Conservation (phyloP, 1,140 invertebrate species). For the Lordiphosa mommai region DNA sequence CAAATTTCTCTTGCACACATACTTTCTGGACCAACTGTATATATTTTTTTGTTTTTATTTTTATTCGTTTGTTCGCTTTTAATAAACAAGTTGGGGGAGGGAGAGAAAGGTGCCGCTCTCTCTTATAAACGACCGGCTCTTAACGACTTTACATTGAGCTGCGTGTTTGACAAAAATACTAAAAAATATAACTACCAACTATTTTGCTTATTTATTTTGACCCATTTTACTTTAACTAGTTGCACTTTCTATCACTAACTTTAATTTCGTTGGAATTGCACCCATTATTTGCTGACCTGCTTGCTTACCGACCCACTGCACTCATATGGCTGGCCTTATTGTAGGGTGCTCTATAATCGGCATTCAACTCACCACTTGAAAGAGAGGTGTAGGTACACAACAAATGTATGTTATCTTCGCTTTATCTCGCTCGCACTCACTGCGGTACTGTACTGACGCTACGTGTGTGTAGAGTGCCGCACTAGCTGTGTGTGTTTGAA, state of each 20-base stretch:
- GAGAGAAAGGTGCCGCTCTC: too few relatives aligned
- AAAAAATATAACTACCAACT: neutral
- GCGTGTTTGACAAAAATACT: neutral
- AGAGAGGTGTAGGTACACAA: constrained; percentile 71
- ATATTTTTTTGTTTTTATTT: constrained; percentile 76
- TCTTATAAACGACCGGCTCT: constrained; percentile 6
- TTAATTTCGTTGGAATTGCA: neutral
- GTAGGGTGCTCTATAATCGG: constrained; percentile 67
- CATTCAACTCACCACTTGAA: constrained; percentile 72
- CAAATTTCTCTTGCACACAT: neutral
- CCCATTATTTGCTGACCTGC: neutral
- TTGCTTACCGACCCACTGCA: neutral
- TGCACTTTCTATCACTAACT: neutral
- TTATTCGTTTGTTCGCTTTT: constrained; percentile 73
- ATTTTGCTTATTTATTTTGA: neutral
- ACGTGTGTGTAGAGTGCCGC: constrained; percentile 51
- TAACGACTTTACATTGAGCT: constrained; percentile 51
- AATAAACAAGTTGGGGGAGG: constrained; percentile 68
- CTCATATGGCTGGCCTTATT: constrained; percentile 50
- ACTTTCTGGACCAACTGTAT: constrained; percentile 4
- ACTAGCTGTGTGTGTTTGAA: constrained; percentile 66
- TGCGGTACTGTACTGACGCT: constrained; percentile 48
- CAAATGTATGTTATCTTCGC: constrained; percentile 65
- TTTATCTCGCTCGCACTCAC: constrained; percentile 40
- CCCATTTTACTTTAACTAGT: too few relatives aligned